Conservation (phyloP, 1,140 invertebrate species). For the Lepidostoma basale region DNA sequence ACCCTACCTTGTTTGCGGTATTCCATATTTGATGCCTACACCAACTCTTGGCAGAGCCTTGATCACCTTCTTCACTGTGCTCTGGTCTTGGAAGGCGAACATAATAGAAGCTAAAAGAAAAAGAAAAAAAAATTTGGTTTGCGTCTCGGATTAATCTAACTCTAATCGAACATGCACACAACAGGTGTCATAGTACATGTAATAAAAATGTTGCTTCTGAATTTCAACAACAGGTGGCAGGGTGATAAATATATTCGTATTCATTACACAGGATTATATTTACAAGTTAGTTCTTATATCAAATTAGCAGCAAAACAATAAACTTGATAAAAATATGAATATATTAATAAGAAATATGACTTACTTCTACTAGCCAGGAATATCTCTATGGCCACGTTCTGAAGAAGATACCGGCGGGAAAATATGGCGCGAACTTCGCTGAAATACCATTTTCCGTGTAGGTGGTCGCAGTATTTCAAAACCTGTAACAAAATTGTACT, state of each 20-base stretch:
- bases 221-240: background rate
- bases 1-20: conserved; percentile 91
- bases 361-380: conserved; percentile 98
- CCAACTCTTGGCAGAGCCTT: conserved; percentile 96
- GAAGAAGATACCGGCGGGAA: conserved; percentile 92
- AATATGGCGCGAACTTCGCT: conserved; percentile 98
- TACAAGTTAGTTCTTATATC: background rate
- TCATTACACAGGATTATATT: background rate
- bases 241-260: background rate
- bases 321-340: too few species aligned
- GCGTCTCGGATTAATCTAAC: conserved; percentile 12
- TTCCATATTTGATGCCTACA: conserved; percentile 99
- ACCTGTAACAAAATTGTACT: conserved; percentile 69
- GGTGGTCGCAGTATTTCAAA: conserved; percentile 94
- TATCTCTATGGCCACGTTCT: conserved; percentile 97
- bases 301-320: background rate
- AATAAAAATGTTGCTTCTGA: background rate
- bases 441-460: conserved; percentile 99
- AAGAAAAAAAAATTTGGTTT: conserved; percentile 15
- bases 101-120: conserved; percentile 89
- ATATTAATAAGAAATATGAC: conserved; percentile 52
- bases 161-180: background rate
- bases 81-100: conserved; percentile 96
- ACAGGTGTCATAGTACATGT: background rate
- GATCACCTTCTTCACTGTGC: conserved; percentile 97